These are phyloP conservation scores for Eidolon helvum DNA, from an alignment of 2,113 vertebrate genomes.

Conservation along the genomic window DNA sequence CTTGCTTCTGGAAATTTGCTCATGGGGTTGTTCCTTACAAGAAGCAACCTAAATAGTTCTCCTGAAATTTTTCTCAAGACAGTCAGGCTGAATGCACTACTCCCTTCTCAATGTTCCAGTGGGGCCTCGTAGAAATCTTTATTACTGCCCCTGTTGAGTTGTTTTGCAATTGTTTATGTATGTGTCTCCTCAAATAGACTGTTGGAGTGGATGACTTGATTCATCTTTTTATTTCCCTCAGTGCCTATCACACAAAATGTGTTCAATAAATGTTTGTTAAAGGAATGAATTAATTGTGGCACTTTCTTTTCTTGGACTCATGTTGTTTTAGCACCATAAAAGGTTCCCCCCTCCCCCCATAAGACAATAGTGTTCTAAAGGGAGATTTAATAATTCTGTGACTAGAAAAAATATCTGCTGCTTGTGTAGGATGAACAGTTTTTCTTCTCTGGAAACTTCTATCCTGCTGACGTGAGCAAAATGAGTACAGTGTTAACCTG, in stretches of 20 bases:
- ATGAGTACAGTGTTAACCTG: background rate
- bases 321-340: constrained; percentile 16
- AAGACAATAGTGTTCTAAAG: constrained; percentile 40
- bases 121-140: background rate
- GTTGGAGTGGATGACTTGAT: background rate
- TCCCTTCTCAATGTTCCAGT: background rate
- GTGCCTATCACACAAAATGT: constrained; percentile 1
- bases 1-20: background rate
- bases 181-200: background rate
- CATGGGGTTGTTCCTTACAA: background rate
- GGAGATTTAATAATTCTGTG: constrained; percentile 48
- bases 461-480: background rate
- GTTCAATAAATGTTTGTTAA: constrained; percentile 52
- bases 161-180: background rate
- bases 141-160: background rate
- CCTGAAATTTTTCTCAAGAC: background rate
- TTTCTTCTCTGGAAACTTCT: constrained; percentile 13
- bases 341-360: background rate
- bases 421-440: constrained; percentile 8
- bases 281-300: constrained; percentile 36
- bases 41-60: background rate
- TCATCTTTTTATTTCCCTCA: constrained; percentile 19
- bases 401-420: background rate
- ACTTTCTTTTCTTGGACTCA: background rate
- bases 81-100: background rate